Evolutionary conservation across 2,888 invertebrate genomes (phyloP), one percentile per base, ranked within the genome.

Genomic region (Muscina levida): DNA sequence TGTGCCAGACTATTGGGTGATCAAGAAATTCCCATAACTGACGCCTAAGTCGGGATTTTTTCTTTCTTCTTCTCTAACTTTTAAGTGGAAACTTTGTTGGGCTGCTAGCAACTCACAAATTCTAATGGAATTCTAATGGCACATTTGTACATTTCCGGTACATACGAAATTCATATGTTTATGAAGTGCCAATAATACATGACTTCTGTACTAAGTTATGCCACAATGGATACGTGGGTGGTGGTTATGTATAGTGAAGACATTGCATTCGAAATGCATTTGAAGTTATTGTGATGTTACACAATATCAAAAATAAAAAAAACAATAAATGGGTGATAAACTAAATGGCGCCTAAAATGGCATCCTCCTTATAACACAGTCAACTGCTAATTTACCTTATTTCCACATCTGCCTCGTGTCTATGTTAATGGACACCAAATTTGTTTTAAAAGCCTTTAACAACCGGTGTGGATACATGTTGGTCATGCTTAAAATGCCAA

Each of bases 1-100:
- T 85, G 87, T 87, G 87, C 86, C 87, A 88, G 87, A 87, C 87
- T 84, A 85, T 81, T 74, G 19, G 73, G 77, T 75, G 77, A 82
- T 66, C 19, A 57, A 65, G 71, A 79, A 67, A 72, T 81, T 74
- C 56, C 71, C 77, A 81, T 48, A 82, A 73, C 31, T 74, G 77
- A 76, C 81, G 73, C 79, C 79, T 48, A 73, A 74, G 74, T 77
- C 67, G 57, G 51, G 57, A 57, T 78, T 48, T 78, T 80, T 48
- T 39, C 57, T 76, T 51, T 46, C 37, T 57, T 62, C 44, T 15
- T 19, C 51, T 39, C 6, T 6, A 22, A 1, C 3, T 22, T 72
- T 72, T 72, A 59, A 26, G 44, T 72, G 56, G 42, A n/a, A n/a
- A n/a, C n/a, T 31, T 6, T 13, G 31, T 42, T 46, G 66, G 48